Conservation (phyloP, 2,113 vertebrate species). For the Thermophis baileyi region DNA sequence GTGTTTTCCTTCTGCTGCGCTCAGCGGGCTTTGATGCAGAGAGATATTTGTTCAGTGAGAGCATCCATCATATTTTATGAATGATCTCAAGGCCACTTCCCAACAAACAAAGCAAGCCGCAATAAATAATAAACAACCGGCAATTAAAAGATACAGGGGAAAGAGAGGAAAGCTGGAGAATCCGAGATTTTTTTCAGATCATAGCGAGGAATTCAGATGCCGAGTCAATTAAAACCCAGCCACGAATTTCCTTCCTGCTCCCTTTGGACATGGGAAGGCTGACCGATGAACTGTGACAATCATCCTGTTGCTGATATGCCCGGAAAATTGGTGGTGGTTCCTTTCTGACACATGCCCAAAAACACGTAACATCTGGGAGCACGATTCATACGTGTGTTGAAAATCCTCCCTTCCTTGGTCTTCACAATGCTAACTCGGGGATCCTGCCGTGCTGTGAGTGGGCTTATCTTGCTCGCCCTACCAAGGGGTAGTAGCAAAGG, state of each 20-base stretch:
- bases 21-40: neutral
- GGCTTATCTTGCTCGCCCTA: neutral
- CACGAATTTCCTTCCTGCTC: neutral
- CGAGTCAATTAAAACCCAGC: neutral
- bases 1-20: neutral
- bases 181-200: neutral
- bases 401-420: neutral
- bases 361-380: neutral
- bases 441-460: too few species aligned
- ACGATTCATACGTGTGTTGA: neutral
- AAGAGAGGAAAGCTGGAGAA: neutral
- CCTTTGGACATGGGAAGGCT: neutral
- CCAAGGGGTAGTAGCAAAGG: neutral
- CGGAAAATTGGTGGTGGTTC: neutral
- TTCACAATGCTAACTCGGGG: neutral
- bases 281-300: neutral
- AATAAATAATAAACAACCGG: neutral
- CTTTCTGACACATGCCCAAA: neutral
- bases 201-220: neutral
- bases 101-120: neutral
- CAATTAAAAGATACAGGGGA: neutral
- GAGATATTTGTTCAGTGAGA: neutral
- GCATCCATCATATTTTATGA: neutral
- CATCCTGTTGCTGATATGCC: neutral
- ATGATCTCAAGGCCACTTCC: neutral